These are phyloP conservation scores for Baryphthengus martii DNA, from an alignment of 2,113 vertebrate genomes.

Conservation along the genomic window DNA sequence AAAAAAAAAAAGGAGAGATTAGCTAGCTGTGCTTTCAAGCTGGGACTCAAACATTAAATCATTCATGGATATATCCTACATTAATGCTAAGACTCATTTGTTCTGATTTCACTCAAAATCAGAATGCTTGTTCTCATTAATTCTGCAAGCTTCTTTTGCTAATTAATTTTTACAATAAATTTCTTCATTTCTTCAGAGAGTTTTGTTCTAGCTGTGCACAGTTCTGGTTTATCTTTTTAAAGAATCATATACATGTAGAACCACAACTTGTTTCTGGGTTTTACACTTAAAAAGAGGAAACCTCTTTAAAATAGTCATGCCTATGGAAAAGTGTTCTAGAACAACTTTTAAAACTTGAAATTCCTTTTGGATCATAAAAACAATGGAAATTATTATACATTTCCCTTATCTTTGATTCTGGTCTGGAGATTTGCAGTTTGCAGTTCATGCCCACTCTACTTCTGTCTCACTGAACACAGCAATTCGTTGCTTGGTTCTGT, in stretches of 20 bases:
- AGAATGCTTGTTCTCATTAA: conserved; percentile 5
- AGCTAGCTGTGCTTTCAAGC: not conserved
- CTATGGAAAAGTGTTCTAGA: not conserved
- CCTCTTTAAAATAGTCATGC: not conserved
- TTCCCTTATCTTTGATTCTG: not conserved
- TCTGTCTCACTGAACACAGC: not conserved
- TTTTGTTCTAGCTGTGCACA: not conserved
- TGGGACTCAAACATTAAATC: conserved; percentile 21
- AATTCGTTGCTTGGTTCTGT: not conserved
- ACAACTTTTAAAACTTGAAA: not conserved
- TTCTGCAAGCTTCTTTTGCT: not conserved
- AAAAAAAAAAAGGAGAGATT: not conserved
- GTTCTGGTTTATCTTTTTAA: not conserved
- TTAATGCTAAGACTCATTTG: conserved; percentile 44
- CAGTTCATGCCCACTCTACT: not conserved
- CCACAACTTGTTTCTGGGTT: not conserved
- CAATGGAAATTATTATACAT: not conserved
- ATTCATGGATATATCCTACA: not conserved
- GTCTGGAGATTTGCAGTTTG: not conserved
- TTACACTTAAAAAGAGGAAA: not conserved
- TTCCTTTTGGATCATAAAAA: not conserved
- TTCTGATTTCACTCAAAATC: conserved; percentile 40
- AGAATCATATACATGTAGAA: not conserved
- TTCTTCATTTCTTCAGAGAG: not conserved
- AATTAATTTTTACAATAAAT: conserved; percentile 39